Evolutionary conservation across 2,888 invertebrate species (phyloP), one percentile per base, ranked within the genome.

Genomic region (Agrenia bidenticulata): DNA sequence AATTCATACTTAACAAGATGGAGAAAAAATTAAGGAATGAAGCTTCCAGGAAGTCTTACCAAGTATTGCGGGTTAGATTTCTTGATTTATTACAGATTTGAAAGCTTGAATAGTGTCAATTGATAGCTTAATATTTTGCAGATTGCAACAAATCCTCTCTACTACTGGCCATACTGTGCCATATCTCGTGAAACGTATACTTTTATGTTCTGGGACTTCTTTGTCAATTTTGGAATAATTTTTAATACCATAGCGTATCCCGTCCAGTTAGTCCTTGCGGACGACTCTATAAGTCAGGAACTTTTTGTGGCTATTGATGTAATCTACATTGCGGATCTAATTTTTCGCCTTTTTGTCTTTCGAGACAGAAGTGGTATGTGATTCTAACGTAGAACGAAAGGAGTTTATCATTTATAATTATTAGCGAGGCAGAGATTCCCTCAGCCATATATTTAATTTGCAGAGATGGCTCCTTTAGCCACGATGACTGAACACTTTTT

Each of bases 271-370:
- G 55, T 15, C 37, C 17, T 51, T 4, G 9, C 7, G 2, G 51
- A 51, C 7, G 23, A 13, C 9, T 23, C 9, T 21, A 17, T 37
- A 21, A 32, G 41, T 39, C 13, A 32, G 32, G 24, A 23, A 7
- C 39, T 65, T 37, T 24, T 61, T 60, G 21, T n/a, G 7, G 21
- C 24, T 1, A 37, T 58, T 1, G 68, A 68, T 55, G 32, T 42
- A 1, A 11, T 68, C 15, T 68, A 62, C 37, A 9, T 17, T 13
- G n/a, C 60, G 21, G 65, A 68, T 51, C 42, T 68, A 13, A 0
- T 64, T 13, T 27, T 68, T 2, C 26, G 64, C 15, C 45, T 68
- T 1, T 62, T 68, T 41, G 50, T 68, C n/a, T 65, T 64, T 32
- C 24, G 39, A 21, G 55, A 68, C 21, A 19, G 49, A 5, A 45